Percentiles rank a stretch among this genome's conserved stretches.
Evolutionary conservation across 2,797 vertebrate genomes (phyloP).

Genomic region (Botia kubotai): DNA sequence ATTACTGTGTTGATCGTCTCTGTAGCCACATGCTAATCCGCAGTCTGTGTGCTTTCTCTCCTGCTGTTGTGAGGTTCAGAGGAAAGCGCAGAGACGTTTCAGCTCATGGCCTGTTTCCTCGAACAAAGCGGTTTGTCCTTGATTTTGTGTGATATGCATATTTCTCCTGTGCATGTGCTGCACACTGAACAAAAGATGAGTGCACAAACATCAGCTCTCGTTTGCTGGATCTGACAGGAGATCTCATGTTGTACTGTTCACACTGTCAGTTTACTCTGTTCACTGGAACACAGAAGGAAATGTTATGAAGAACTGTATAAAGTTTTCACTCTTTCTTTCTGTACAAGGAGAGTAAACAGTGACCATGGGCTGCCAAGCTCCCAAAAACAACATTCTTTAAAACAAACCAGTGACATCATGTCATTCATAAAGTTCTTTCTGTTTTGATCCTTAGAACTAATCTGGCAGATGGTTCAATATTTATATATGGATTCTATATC

Average conservation of each 20-base stretch:
- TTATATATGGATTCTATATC: too few relatives aligned
- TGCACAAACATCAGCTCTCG: not conserved
- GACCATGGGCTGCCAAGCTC: not conserved
- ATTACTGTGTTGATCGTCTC: constrained; percentile 50
- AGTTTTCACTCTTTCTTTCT: not conserved
- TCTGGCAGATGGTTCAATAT: too few relatives aligned
- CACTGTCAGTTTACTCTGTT: not conserved
- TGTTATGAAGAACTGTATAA: not conserved
- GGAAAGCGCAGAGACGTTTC: not conserved
- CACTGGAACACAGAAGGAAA: not conserved
- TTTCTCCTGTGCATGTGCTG: not conserved
- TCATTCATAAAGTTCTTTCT: not conserved
- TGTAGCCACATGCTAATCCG: not conserved
- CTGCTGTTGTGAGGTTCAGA: not conserved
- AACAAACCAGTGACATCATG: constrained; percentile 4
- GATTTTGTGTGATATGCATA: not conserved
- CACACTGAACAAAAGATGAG: not conserved
- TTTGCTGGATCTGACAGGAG: not conserved
- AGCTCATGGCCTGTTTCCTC: not conserved
- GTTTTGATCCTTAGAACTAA: not conserved
- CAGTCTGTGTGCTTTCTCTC: not conserved
- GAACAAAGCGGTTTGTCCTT: not conserved
- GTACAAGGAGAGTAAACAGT: not conserved
- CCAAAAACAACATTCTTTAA: not conserved
- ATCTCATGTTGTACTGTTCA: not conserved